Evolutionary conservation across 1,140 invertebrate species (phyloP).

Genomic region (Armadillidium nasatum): DNA sequence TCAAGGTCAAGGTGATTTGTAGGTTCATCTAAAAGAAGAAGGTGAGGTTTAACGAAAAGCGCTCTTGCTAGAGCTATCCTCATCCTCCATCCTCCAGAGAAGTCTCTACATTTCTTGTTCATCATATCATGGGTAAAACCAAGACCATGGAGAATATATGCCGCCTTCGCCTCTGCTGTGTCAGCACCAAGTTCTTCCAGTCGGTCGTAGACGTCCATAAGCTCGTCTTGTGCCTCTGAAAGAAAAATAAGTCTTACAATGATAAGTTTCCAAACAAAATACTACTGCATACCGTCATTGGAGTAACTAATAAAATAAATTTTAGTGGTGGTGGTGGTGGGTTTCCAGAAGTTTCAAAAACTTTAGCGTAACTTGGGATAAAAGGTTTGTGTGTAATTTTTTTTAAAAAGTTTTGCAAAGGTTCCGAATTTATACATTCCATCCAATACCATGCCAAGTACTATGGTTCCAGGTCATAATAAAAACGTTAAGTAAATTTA

Average conservation of each 20-base stretch:
- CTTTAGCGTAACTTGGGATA: too few relatives aligned
- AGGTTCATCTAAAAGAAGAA: conserved; percentile 92
- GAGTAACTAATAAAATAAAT: too few relatives aligned
- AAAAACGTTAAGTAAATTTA: too few relatives aligned
- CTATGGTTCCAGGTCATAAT: too few relatives aligned
- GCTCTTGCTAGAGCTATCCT: conserved; percentile 90
- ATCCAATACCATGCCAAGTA: too few relatives aligned
- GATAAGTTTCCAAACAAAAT: too few relatives aligned
- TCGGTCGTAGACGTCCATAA: conserved; percentile 96
- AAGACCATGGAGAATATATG: conserved; percentile 88
- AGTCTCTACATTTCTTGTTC: conserved; percentile 85
- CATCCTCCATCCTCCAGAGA: conserved; percentile 99
- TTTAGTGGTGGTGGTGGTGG: too few relatives aligned
- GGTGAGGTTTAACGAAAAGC: conserved; percentile 86
- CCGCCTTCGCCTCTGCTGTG: conserved; percentile 88
- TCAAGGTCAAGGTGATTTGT: conserved; percentile 99
- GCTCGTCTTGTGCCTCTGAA: conserved; percentile 82
- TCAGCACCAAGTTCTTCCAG: conserved; percentile 94
- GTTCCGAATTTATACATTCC: too few relatives aligned
- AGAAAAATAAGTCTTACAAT: background rate
- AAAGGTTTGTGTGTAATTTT: too few relatives aligned
- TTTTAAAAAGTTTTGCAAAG: too few relatives aligned
- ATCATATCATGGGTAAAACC: conserved; percentile 94
- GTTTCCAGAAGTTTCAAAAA: too few relatives aligned
- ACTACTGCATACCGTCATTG: too few relatives aligned